Base-by-base conservation (phyloP, 1,140 invertebrate species). In the Pogonus chalceus region DNA sequence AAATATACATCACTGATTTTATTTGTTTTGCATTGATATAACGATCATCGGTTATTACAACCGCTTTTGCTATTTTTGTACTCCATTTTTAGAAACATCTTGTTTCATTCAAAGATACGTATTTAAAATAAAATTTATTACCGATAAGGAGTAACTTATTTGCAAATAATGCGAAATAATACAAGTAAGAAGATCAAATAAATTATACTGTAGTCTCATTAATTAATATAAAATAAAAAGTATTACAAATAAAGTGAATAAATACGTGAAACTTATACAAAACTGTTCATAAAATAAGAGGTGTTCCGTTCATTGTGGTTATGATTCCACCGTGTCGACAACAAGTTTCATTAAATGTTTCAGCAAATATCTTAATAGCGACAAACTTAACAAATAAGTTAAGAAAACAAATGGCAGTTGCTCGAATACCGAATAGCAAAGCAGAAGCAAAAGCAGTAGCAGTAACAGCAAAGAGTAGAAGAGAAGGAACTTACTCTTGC, bases 321-420 rank as follows among this genome's bases (percentile, higher is more conserved):
- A 14, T 31, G n/a, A n/a, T n/a, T n/a, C n/a, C n/a, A n/a, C n/a
- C n/a, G n/a, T n/a, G n/a, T n/a, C n/a, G n/a, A n/a, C n/a, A n/a
- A 31, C 26, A 31, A 31, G 26, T 31, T 31, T 7, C 26, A 31
- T 31, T 31, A 31, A 31, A 31, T 31, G 26, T 31, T 31, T 7
- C 26, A 31, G 26, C 26, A 31, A 31, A 31, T 31, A 31, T 31
- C 26, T 31, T 31, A 31, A 31, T 31, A 31, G 26, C 26, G 26
- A 31, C 26, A 43, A 43, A 43, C 7, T 43, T 43, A 43, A 43
- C 37, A 43, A 43, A 43, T 43, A 43, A 43, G 37, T 43, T 43
- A 43, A 43, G 37, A 43, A 43, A 43, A 43, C 37, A 43, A 43
- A 43, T 16, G 37, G 18, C 9, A 43, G 37, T 9, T n/a, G 9